Base-by-base conservation (phyloP, 2,888 invertebrate species). In the Eudemis profundana region DNA sequence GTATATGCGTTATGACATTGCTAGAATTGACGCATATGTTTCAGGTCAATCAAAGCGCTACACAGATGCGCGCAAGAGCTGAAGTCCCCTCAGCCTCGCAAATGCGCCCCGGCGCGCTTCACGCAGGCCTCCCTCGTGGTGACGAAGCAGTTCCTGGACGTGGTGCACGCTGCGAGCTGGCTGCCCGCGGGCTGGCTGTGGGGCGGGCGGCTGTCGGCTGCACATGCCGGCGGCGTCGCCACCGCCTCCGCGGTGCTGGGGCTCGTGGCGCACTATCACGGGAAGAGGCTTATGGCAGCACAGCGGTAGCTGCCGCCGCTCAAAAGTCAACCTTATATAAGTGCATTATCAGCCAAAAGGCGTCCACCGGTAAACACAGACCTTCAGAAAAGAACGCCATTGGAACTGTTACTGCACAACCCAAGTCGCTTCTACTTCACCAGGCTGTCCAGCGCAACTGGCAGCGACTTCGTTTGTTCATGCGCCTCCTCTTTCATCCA, bases 151-250 rank as follows among this genome's bases (percentile, higher is more conserved):
- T 60, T 86, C 0, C 82, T 96, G 66, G 97, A 97, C 82, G 93
- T 97, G 63, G 87, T 95, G 0, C 97, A 97, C 83, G 96, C 97
- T 0, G 93, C 97, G 3, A 96, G 95, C 86, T 97, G 96, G 83
- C 84, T 98, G 68, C 97, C 97, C 0, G 85, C 88, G 12, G 97
- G 97, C 46, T 94, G 95, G 83, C 87, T 97, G 51, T 98, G 97
- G 97, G 95, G 97, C 17, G 94, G 95, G 0, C 93, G 93, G 74
- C 84, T 97, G 17, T 73, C 70, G 14, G 75, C 81, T 0, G 72
- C 77, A 21, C 81, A 81, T 4, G 83, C 83, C 0, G 82, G 88
- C 19, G 83, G 74, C 0, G 70, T 85, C 1, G 91, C 89, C 10
- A 85, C 86, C 0, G 72, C 77, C 0, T 83, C 90, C 0, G 91